Conservation (phyloP, 1,140 invertebrate genomes). For the Acromyrmex heyeri region DNA sequence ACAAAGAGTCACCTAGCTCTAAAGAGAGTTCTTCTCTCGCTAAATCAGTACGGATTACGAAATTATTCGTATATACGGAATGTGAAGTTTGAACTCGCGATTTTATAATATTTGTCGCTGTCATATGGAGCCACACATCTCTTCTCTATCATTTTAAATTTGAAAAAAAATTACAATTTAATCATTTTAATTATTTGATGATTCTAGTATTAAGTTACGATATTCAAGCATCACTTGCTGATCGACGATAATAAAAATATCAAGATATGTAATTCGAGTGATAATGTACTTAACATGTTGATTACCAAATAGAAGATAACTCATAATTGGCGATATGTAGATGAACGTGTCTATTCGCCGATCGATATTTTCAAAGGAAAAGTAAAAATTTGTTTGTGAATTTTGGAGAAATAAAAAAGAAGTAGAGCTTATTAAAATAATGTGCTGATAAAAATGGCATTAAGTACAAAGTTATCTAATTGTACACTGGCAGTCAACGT, state of each 20-base stretch:
- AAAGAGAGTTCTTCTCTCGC: too few species aligned
- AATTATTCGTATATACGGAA: too few species aligned
- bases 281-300: slow-evolving; percentile 2
- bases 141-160: background rate
- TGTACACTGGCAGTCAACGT: background rate
- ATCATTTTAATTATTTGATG: background rate
- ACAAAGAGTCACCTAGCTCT: too few species aligned
- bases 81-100: too few species aligned
- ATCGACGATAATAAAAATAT: background rate
- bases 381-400: background rate
- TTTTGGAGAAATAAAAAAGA: background rate
- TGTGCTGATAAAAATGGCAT: background rate
- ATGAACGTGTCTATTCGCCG: background rate
- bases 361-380: background rate
- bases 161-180: background rate
- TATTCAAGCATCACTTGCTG: background rate
- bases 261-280: background rate
- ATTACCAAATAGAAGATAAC: background rate
- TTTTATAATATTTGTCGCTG: too few species aligned
- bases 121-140: too few species aligned
- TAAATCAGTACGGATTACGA: too few species aligned
- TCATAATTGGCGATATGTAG: background rate
- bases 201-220: background rate
- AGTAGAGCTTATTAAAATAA: background rate
- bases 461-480: background rate